Base-by-base conservation (phyloP, 2,888 invertebrate genomes). In the Clistopyga incitator region DNA sequence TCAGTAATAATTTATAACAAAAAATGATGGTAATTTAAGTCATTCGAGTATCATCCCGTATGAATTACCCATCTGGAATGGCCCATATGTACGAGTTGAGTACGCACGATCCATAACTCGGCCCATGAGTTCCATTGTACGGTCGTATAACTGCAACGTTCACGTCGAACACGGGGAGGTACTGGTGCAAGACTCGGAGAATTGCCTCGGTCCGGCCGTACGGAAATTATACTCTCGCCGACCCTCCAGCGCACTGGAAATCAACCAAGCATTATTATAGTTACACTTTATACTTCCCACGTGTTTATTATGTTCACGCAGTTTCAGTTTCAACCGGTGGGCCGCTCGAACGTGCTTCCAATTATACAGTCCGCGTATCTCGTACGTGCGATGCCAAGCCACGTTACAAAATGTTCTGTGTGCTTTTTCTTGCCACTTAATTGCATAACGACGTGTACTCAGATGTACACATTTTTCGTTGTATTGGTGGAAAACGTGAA, bases 241-340 rank as follows among this genome's bases (percentile, higher is more conserved):
- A 29, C 61, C 68, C 34, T 70, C 68, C 15, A 34, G 59, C 75
- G 50, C 52, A 70, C 68, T 68, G 68, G 68, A 61, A 61, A 68
- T 70, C 68, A 70, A 59, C 59, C 45, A 54, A 25, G 29, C 67
- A 56, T 59, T 68, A 67, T 77, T 77, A 77, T 77, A 67, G 47
- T 77, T 59, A 77, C 34, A 70, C 47, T 47, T 68, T 38, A 70
- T 78, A 78, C 68, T 70, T 61, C 59, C 20, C 68, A 78, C 77
- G 61, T 70, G 68, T 78, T 70, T 47, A 76, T 54, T 56, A 56
- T 77, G 25, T 68, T 45, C 59, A 34, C 18, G 38, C 34, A 29
- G 64, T 52, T 64, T 75, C 50, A 64, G 50, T 47, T 64, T 64
- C 34, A 64, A 64, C 50, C 23, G 56, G 34, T 71, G 25, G 71